Percentiles rank a stretch among this genome's conserved stretches.
phyloP scores from a whole-genome alignment of 2,797 vertebrate species.

The Salarias fasciatus region DNA sequence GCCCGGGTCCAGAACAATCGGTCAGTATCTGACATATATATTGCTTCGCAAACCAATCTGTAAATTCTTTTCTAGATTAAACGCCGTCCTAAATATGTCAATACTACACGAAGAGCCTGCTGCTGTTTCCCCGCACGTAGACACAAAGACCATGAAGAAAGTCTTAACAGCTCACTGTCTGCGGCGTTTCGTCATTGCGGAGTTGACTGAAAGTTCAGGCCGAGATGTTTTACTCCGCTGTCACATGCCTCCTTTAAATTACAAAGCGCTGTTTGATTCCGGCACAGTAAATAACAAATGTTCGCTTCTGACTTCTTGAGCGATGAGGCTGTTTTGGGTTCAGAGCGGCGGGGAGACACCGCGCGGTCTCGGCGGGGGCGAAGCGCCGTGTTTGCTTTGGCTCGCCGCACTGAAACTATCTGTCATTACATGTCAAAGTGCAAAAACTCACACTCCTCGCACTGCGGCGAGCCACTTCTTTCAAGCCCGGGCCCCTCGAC shows the following conservation, averaged over 20 bases:
- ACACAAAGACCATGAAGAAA: not conserved
- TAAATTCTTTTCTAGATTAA: conserved; percentile 8
- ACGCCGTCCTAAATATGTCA: conserved; percentile 5
- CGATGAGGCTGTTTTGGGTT: conserved; percentile 39
- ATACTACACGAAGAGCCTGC: conserved; percentile 5
- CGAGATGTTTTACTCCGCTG: conserved; percentile 12
- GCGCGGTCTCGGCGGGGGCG: conserved; percentile 39
- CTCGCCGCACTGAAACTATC: conserved; percentile 71
- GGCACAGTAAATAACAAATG: conserved; percentile 26
- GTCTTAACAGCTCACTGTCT: too few species aligned
- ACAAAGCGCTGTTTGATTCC: conserved; percentile 31
- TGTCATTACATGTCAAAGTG: conserved; percentile 76
- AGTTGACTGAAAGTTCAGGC: conserved; percentile 34
- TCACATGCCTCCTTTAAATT: conserved; percentile 14
- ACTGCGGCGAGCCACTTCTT: conserved; percentile 76
- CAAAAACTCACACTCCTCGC: conserved; percentile 58
- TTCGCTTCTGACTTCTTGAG: conserved; percentile 28
- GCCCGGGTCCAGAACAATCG: too few species aligned
- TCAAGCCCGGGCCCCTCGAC: conserved; percentile 65
- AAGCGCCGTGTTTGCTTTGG: conserved; percentile 82
- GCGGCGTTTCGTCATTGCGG: not conserved
- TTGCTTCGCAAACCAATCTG: not conserved
- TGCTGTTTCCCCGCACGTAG: not conserved
- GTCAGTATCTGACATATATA: too few species aligned
- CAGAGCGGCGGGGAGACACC: conserved; percentile 23